Conservation (phyloP, 2,888 invertebrate species). For the Aporophyla lueneburgensis region DNA sequence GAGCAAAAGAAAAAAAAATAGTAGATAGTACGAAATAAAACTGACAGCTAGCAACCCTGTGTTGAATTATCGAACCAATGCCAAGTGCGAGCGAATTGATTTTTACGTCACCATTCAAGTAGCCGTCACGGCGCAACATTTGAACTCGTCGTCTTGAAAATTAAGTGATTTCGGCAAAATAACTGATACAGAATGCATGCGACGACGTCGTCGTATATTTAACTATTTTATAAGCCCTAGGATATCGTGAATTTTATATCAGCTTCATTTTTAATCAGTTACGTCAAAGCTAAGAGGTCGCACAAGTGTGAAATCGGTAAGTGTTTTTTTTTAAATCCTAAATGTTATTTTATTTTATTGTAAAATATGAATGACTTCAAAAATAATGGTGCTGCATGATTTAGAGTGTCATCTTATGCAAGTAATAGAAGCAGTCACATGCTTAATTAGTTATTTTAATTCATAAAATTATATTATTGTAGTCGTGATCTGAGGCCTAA, state of each 20-base stretch:
- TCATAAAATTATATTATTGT: not conserved
- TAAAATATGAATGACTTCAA: not conserved
- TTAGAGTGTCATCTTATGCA: not conserved
- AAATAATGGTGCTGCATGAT: not conserved
- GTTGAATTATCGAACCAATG: slow-evolving; percentile 67
- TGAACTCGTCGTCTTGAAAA: slow-evolving; percentile 79
- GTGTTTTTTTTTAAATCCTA: slow-evolving; percentile 6
- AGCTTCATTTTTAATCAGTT: not conserved
- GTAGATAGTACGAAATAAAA: not conserved
- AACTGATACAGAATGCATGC: slow-evolving; percentile 65
- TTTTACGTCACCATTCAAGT: slow-evolving; percentile 80
- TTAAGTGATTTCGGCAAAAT: slow-evolving; percentile 68
- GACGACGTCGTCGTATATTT: slow-evolving; percentile 28
- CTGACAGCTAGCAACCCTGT: slow-evolving; percentile 34
- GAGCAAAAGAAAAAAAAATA: not conserved
- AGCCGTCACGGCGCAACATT: slow-evolving; percentile 88
- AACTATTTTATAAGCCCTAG: slow-evolving; percentile 7
- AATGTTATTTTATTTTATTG: not conserved
- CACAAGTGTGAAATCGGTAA: slow-evolving; percentile 47
- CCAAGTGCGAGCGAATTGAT: slow-evolving; percentile 75
- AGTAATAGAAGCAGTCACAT: not conserved
- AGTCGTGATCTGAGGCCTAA: not conserved
- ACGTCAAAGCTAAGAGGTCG: slow-evolving; percentile 11
- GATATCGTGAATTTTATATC: slow-evolving; percentile 17
- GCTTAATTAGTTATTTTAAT: not conserved